Percentiles rank a stretch among this genome's conserved stretches.
These are phyloP conservation scores for Cnemophilus loriae DNA, from an alignment of 2,113 vertebrate genomes.

Conservation along the genomic window DNA sequence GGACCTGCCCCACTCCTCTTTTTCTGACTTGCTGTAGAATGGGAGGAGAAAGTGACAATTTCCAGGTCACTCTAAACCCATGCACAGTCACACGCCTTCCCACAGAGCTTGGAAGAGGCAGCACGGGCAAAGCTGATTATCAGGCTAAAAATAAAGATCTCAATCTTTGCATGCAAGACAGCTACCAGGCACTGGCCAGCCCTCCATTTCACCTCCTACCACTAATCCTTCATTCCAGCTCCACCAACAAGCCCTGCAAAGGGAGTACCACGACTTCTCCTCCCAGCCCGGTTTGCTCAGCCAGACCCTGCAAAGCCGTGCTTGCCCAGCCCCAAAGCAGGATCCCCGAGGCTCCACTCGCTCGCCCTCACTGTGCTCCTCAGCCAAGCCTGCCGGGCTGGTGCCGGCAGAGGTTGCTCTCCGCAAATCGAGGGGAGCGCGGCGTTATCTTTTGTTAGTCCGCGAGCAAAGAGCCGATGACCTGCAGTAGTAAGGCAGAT, in stretches of 20 bases:
- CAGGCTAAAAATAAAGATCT: not conserved
- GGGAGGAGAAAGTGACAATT: not conserved
- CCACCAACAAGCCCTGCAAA: not conserved
- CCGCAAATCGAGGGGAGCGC: not conserved
- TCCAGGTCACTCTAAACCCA: not conserved
- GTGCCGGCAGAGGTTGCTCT: slow-evolving; percentile 23
- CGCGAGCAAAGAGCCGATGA: not conserved
- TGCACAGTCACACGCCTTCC: not conserved
- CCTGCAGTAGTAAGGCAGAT: slow-evolving; percentile 19
- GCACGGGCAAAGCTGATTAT: not conserved
- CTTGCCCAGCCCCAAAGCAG: not conserved
- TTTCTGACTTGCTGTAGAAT: not conserved
- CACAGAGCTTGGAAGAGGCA: not conserved
- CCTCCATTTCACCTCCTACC: not conserved
- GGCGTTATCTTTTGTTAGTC: slow-evolving; percentile 1
- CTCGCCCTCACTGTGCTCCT: not conserved
- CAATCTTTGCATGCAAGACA: not conserved
- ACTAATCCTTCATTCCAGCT: not conserved
- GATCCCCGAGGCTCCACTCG: not conserved
- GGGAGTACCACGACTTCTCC: not conserved
- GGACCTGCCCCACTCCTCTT: not conserved
- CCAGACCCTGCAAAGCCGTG: not conserved
- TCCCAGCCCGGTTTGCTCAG: accelerated
- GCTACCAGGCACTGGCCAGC: not conserved
- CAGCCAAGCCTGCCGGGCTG: not conserved